Conservation (phyloP, 2,113 vertebrate species). For the Acanthochromis polyacanthus region DNA sequence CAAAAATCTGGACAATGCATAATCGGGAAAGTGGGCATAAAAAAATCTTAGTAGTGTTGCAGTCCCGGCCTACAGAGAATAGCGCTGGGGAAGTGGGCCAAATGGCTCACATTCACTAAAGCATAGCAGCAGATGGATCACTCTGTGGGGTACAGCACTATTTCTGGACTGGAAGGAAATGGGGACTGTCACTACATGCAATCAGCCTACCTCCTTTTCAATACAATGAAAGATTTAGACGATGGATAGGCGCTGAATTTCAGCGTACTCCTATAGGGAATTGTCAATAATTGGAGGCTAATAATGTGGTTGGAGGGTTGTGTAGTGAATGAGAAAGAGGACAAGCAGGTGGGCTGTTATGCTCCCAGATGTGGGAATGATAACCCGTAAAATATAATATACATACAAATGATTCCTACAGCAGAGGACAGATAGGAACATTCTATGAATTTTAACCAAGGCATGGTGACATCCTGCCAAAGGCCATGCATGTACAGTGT, state of each 20-base stretch:
- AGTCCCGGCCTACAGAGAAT: background rate
- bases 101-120: conserved; percentile 31
- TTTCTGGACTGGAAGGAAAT: background rate
- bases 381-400: background rate
- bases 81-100: conserved; percentile 1
- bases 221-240: too few species aligned
- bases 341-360: background rate
- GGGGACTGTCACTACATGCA: background rate
- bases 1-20: background rate
- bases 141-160: background rate
- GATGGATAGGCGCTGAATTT: too few species aligned
- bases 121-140: conserved; percentile 34
- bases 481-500: background rate
- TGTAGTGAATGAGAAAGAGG: background rate
- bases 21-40: too few species aligned
- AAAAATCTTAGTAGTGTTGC: background rate
- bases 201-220: background rate
- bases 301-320: background rate
- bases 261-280: too few species aligned
- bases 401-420: background rate
- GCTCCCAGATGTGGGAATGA: conserved; percentile 3
- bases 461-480: background rate
- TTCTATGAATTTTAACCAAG: conserved; percentile 12
- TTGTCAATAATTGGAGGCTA: background rate
- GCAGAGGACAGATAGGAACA: background rate